Evolutionary conservation across 2,113 vertebrate species (phyloP), one percentile per base, ranked within the genome.

Genomic region (Eclectus roratus): DNA sequence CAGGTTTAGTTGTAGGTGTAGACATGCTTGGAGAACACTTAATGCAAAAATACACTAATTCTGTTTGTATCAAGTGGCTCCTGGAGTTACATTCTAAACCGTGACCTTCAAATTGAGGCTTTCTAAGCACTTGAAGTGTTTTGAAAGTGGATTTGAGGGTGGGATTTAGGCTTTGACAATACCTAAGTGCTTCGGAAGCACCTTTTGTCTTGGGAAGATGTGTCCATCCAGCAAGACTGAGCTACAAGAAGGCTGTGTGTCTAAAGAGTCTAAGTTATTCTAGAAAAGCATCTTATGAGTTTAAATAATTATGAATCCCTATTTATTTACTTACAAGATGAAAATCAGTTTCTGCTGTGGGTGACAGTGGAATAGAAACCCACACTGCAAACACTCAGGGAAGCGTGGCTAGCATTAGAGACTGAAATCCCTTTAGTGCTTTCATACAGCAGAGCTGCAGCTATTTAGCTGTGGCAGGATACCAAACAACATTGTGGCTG

Each of bases 401-500:
- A 92, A 84, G 80, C 89, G 91, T 85, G 94, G 93, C 88, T 72
- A 94, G 70, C 70, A 63, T 95, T 96, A 96, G 80, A 79, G 86
- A 24, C 77, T 91, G 80, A 81, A 92, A 82, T 91, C 92, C 83
- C 73, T 92, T 52, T 53, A 82, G 83, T 92, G 92, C 76, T 93
- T 71, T 93, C 27, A 0, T 78, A 84, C 78, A 92, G 90, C 72
- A 65, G 94, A 93, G 85, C 94, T 92, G 93, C 90, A 94, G 93
- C 93, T 94, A 76, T 93, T 96, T 92, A 96, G 92, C 83, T 71
- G 8, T 97, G 94, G 92, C 95, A 95, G 61, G 68, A 68, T 44
- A 93, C 92, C 93, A 96, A 93, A 93, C 80, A 94, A 91, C 93
- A 84, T 87, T 94, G 94, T 95, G 94, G 94, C 93, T 95, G 88